Conservation (phyloP, 2,888 invertebrate species). For the Sussaba pulchella region DNA sequence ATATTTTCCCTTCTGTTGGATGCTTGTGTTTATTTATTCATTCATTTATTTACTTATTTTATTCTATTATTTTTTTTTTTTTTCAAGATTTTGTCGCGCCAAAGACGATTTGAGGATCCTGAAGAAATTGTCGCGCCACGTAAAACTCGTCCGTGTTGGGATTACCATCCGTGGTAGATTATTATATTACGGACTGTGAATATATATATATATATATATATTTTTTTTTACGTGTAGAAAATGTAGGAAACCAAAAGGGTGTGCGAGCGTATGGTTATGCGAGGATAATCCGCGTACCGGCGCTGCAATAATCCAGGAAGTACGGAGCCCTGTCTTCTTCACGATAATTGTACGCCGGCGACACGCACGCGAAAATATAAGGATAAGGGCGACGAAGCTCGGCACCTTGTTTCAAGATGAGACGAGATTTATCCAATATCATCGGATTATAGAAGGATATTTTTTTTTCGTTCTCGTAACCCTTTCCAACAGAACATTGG, state of each 20-base stretch:
- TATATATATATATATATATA: neutral
- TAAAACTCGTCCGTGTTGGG: neutral
- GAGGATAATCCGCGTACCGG: slow-evolving; percentile 63
- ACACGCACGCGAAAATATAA: slow-evolving; percentile 39
- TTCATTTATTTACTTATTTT: too few species aligned
- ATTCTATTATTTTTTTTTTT: neutral
- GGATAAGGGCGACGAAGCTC: neutral
- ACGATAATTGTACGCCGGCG: slow-evolving; percentile 39
- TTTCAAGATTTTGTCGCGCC: neutral
- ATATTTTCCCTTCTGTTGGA: too few species aligned
- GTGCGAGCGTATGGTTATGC: slow-evolving; percentile 41
- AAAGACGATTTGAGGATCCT: neutral
- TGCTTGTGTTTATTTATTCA: too few species aligned
- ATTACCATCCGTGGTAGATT: neutral
- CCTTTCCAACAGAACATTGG: neutral
- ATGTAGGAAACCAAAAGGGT: slow-evolving; percentile 40
- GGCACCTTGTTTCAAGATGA: slow-evolving; percentile 11
- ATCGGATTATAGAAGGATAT: neutral
- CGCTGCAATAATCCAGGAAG: slow-evolving; percentile 60
- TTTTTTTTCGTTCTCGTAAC: neutral
- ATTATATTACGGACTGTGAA: neutral
- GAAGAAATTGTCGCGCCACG: neutral
- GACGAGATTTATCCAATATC: slow-evolving; percentile 9
- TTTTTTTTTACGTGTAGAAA: neutral
- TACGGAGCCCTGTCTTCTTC: slow-evolving; percentile 33